Evolutionary conservation across 2,888 invertebrate genomes (phyloP), one percentile per base, ranked within the genome.

Genomic region (Digitonthophagus gazella): DNA sequence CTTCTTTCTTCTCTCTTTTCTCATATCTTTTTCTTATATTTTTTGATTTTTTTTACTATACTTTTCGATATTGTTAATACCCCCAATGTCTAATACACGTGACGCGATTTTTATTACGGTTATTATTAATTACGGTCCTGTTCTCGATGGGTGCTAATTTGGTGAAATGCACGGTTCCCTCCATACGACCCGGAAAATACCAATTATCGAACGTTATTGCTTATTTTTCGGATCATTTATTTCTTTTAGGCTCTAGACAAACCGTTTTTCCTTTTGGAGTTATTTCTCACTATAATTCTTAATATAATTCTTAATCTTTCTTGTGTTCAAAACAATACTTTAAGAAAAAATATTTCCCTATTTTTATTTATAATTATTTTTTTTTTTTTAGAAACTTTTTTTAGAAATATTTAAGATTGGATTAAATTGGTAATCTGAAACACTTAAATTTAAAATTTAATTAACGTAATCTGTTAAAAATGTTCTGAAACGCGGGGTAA

Each of bases 61-160:
- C n/a, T n/a, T n/a, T n/a, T n/a, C n/a, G n/a, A n/a, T n/a, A n/a
- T n/a, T n/a, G n/a, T n/a, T n/a, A n/a, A n/a, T n/a, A n/a, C n/a
- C n/a, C 14, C 14, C 64, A 64, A 58, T 28, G 73, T 73, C 73
- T 68, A 69, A 67, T 68, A 71, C 73, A 73, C 55, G 71, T 73
- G 73, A 71, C 72, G 72, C 67, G 68, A 73, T 71, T 72, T 73
- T 73, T 72, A 68, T 71, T 71, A 71, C 69, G 71, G 72, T 72
- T 72, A 73, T 73, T 73, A 73, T 74, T 74, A 74, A 74, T 74
- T 74, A 73, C 73, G 71, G 69, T 71, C 70, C 73, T 74, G 70
- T 65, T 67, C 67, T 67, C 67, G 70, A 75, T 75, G 72, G 75
- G 72, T 71, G 66, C 71, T 74, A 73, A 72, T 73, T 75, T 70